Base-by-base conservation (phyloP, 53 echinoderm and acorn worm genomes). In the Henricia sp. region DNA sequence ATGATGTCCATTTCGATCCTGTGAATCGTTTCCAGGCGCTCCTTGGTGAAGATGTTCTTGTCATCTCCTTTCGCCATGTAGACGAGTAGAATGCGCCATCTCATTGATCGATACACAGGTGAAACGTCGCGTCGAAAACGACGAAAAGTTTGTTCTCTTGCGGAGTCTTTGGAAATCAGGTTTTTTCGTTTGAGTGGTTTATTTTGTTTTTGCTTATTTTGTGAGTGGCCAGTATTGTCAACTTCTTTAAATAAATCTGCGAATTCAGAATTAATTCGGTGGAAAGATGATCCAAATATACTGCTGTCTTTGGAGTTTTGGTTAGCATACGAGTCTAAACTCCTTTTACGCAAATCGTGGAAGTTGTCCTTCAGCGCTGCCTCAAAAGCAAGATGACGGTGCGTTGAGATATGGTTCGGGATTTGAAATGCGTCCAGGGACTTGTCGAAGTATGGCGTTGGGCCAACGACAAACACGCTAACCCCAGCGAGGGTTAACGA, bases 381-480 rank as follows among this genome's bases (percentile, higher is more conserved):
- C 16, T 90, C 78, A 23, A 96, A 83, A 38, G 87, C 63, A 51
- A 90, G 85, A 12, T 84, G 86, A 17, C 89, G 78, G 6, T 74
- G 37, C 9, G 97, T 94, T 38, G 93, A 90, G 52, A 77, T 62
- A 77, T 96, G 97, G 51, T 96, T 92, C 0, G 97, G 94, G 56
- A 96, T 94, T 83, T 96, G 76, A 50, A 96, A 94, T 0, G 96
- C 91, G 53, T 96, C 90, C 14, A 96, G 88, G 1, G 96, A 94
- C 42, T 90, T 92, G 84, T 94, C 97, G 77, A 94, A 93, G 70
- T 94, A 84, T 0, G 97, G 96, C 26, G 78, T 41, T 9, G 89
- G 90, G 26, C 92, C 84, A 28, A 89, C 92, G 0, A 88, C 90
- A 25, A 90, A 88, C 25, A 93, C 77, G 2, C 87, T 69, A 13